A percentile compares a stretch with the other conserved stretches of the same genome.
Evolutionary conservation across 1,140 invertebrate species (phyloP).

Genomic region (Phortica variegata): DNA sequence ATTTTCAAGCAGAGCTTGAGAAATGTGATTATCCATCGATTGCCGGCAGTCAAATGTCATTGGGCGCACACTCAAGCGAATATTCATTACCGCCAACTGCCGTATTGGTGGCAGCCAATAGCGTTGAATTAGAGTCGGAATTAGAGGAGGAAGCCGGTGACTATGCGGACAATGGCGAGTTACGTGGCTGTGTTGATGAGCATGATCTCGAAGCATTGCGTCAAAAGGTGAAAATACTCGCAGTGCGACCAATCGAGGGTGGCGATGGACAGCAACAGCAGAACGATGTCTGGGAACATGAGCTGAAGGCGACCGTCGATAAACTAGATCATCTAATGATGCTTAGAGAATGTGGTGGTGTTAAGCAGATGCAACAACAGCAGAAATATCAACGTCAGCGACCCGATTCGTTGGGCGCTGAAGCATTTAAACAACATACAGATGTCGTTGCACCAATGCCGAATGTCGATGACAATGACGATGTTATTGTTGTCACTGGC

Average conservation of each 20-base stretch:
- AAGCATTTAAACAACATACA: constrained; percentile 36
- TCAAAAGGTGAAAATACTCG: constrained; percentile 63
- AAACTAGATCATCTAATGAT: constrained; percentile 67
- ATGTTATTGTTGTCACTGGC: constrained; percentile 16
- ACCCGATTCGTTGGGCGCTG: constrained; percentile 45
- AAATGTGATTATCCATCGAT: constrained; percentile 52
- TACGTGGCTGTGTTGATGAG: constrained; percentile 41
- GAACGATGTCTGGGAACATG: constrained; percentile 64
- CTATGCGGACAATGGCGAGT: constrained; percentile 37
- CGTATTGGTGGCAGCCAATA: neutral
- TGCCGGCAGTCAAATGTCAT: constrained; percentile 48
- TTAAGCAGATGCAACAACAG: constrained; percentile 26
- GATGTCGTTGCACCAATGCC: constrained; percentile 9
- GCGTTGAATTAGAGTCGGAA: constrained; percentile 31
- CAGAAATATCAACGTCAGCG: constrained; percentile 26
- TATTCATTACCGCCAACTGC: too few species aligned
- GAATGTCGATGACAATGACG: constrained; percentile 19
- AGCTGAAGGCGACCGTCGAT: constrained; percentile 66
- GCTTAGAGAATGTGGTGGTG: constrained; percentile 58
- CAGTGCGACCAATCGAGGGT: constrained; percentile 64
- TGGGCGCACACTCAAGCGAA: constrained; percentile 21
- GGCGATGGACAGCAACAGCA: constrained; percentile 63
- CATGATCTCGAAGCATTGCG: constrained; percentile 57
- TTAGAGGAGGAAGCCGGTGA: constrained; percentile 56
- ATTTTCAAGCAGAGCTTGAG: constrained; percentile 45